These are phyloP conservation scores for Venustoraphidia nigricollis DNA, from an alignment of 2,888 invertebrate species.

Conservation along the genomic window DNA sequence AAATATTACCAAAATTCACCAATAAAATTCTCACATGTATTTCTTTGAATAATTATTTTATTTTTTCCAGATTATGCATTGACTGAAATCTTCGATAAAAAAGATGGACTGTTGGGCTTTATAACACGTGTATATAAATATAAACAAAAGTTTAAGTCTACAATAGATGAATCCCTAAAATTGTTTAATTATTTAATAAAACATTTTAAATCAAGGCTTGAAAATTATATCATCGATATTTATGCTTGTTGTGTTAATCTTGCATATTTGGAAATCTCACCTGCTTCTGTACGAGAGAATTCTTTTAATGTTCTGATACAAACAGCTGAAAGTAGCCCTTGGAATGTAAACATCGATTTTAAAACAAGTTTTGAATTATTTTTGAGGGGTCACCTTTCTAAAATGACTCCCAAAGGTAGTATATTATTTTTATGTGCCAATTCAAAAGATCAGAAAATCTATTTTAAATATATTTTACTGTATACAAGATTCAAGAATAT, in stretches of 20 bases:
- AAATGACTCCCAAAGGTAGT: neutral
- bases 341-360: neutral
- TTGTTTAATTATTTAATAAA: neutral
- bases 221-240: neutral
- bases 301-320: neutral
- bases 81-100: slow-evolving; percentile 18
- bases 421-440: neutral
- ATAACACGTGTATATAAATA: slow-evolving; percentile 11
- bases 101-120: slow-evolving; percentile 17
- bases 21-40: no score
- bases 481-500: no score
- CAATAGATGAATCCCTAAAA: neutral
- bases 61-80: slow-evolving; percentile 19
- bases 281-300: neutral
- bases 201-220: neutral
- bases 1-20: no score
- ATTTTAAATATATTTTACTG: no score
- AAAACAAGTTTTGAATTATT: neutral
- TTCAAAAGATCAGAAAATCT: no score
- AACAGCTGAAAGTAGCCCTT: neutral
- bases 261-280: neutral
- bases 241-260: neutral
- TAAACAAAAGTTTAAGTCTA: neutral
- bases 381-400: neutral
- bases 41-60: no score